Conservation (phyloP, 1,140 invertebrate species). For the Holcopasites calliopsidis region DNA sequence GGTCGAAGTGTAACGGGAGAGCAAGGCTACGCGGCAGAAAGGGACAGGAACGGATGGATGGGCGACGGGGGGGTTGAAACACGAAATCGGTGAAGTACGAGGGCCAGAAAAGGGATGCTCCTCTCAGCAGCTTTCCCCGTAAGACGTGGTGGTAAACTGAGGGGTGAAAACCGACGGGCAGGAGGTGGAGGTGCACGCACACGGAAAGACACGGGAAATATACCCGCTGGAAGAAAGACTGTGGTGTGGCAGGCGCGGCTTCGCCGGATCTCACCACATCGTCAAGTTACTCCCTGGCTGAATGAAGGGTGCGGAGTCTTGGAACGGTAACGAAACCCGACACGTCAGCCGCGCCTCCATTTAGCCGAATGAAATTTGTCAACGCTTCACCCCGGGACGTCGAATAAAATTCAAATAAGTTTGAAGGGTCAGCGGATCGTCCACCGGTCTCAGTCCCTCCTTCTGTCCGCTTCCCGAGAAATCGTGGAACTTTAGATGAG, state of each 20-base stretch:
- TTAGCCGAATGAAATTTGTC: constrained; percentile 71
- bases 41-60: constrained; percentile 24
- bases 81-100: constrained; percentile 48
- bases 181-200: background rate
- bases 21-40: constrained; percentile 39
- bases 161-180: constrained; percentile 3
- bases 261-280: constrained; percentile 46
- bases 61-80: constrained; percentile 1
- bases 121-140: constrained; percentile 44
- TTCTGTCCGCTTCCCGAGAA: background rate
- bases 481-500: background rate
- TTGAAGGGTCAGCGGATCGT: constrained; percentile 48
- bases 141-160: constrained; percentile 29
- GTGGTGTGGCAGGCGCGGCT: constrained; percentile 18
- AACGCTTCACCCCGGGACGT: constrained; percentile 52
- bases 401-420: constrained; percentile 69
- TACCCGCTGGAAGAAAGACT: constrained; percentile 9
- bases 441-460: background rate
- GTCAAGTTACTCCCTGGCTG: constrained; percentile 42
- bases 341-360: constrained; percentile 58
- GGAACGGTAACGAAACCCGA: constrained; percentile 54
- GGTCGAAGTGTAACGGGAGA: constrained; percentile 47
- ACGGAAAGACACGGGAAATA: constrained; percentile 2
- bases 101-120: constrained; percentile 57
- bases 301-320: constrained; percentile 45